phyloP scores from a whole-genome alignment of 2,797 vertebrate species.

The Alfaro cultratus region DNA sequence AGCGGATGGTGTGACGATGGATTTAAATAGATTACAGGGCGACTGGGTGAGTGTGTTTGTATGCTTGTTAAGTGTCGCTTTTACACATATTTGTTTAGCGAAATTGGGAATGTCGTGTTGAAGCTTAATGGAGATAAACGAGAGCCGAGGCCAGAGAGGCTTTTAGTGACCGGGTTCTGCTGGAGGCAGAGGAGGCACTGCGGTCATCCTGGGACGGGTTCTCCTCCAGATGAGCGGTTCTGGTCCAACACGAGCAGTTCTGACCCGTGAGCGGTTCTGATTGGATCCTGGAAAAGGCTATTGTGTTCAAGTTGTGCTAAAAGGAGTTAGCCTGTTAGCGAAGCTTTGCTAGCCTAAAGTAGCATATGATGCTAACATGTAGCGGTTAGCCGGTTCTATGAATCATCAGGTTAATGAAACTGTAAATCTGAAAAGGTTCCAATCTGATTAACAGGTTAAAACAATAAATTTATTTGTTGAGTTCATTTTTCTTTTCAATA shows the following conservation, averaged over 20 bases:
- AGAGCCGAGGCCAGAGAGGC: slow-evolving; percentile 4
- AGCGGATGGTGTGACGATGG: slow-evolving; percentile 38
- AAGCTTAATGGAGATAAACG: slow-evolving; percentile 16
- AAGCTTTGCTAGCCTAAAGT: background rate
- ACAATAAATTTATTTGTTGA: background rate
- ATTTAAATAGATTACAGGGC: slow-evolving; percentile 46
- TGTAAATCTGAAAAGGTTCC: too few species aligned
- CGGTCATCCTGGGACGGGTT: background rate
- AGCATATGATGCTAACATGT: background rate
- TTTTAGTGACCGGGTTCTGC: slow-evolving; percentile 5
- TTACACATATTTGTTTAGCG: slow-evolving; percentile 26
- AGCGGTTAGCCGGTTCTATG: too few species aligned
- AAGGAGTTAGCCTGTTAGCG: background rate
- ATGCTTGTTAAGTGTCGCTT: slow-evolving; percentile 21
- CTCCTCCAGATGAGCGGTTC: too few species aligned
- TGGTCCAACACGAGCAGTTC: too few species aligned
- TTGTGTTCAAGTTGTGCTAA: background rate
- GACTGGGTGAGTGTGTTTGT: slow-evolving; percentile 24
- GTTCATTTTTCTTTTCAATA: background rate
- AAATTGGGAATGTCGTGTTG: slow-evolving; percentile 10
- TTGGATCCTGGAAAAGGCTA: too few species aligned
- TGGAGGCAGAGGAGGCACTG: slow-evolving; percentile 13
- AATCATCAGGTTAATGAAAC: background rate
- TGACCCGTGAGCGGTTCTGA: too few species aligned
- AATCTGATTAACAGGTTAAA: background rate